These are phyloP conservation scores for Pygmarrhopalites habei DNA, from an alignment of 1,140 invertebrate genomes.

Conservation along the genomic window DNA sequence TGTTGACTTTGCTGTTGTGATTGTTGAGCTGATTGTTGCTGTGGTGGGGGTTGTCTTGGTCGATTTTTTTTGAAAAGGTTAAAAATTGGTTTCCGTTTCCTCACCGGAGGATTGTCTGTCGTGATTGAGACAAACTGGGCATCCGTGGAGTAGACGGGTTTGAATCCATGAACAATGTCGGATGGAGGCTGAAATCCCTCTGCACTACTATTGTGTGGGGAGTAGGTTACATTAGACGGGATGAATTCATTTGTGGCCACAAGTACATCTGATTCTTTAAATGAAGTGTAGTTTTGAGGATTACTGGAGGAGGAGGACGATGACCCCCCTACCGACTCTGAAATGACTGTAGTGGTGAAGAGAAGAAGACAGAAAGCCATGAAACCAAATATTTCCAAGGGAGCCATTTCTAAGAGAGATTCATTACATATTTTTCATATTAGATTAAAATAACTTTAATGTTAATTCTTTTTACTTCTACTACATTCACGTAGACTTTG, in stretches of 20 bases:
- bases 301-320: too few species aligned
- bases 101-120: conserved; percentile 16
- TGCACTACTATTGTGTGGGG: conserved; percentile 15
- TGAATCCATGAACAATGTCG: conserved; percentile 33
- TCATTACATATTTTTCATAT: too few species aligned
- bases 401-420: too few species aligned
- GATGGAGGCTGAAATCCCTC: conserved; percentile 17
- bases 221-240: conserved; percentile 8
- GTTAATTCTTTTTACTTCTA: too few species aligned
- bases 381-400: too few species aligned
- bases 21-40: background rate
- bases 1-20: background rate
- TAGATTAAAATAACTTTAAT: too few species aligned
- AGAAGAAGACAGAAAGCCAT: background rate
- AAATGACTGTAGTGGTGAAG: background rate
- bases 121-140: conserved; percentile 36
- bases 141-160: conserved; percentile 33
- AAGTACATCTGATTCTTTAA: conserved; percentile 14
- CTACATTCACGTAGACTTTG: too few species aligned
- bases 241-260: conserved; percentile 15
- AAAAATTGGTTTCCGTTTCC: conserved; percentile 17
- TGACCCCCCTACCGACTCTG: too few species aligned
- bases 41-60: background rate
- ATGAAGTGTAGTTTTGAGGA: conserved; percentile 4
- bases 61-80: conserved; percentile 23